Evolutionary conservation across 2,797 vertebrate species (phyloP).

Genomic region (Antennarius maculatus): DNA sequence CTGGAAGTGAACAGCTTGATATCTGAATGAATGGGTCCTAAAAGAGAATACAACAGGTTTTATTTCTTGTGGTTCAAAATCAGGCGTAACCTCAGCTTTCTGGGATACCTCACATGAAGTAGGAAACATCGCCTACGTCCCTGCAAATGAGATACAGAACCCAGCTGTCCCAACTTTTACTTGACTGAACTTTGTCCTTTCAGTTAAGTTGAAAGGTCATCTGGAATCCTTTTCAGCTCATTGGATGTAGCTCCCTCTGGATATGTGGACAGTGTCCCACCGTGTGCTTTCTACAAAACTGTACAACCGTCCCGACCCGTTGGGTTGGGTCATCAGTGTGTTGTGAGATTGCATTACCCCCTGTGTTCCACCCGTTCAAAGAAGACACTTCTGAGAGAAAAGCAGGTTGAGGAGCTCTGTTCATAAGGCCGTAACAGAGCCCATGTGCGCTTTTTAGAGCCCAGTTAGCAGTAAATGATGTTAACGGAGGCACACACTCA

Average conservation of each 20-base stretch:
- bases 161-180: slow-evolving; percentile 28
- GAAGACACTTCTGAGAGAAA: slow-evolving; percentile 73
- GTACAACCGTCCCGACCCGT: slow-evolving; percentile 64
- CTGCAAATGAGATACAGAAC: slow-evolving; percentile 43
- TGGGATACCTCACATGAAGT: slow-evolving; percentile 33
- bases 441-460: slow-evolving; percentile 44
- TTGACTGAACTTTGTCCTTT: slow-evolving; percentile 23
- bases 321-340: slow-evolving; percentile 26
- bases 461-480: slow-evolving; percentile 36
- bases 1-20: slow-evolving; percentile 5
- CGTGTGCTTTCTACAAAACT: slow-evolving; percentile 58
- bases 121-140: slow-evolving; percentile 18
- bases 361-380: slow-evolving; percentile 49
- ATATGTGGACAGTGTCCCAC: slow-evolving; percentile 6
- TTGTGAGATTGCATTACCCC: slow-evolving; percentile 62
- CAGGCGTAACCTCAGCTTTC: slow-evolving; percentile 45
- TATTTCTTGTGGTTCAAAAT: slow-evolving; percentile 23
- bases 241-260: slow-evolving; percentile 46
- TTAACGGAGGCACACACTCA: slow-evolving; percentile 50
- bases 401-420: slow-evolving; percentile 52
- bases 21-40: slow-evolving; percentile 9
- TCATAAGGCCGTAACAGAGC: slow-evolving; percentile 64
- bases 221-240: slow-evolving; percentile 62
- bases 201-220: slow-evolving; percentile 32
- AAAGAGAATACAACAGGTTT: slow-evolving; percentile 11